Evolutionary conservation across 1,140 invertebrate genomes (phyloP).

Genomic region (Ceratosolen solmsi): DNA sequence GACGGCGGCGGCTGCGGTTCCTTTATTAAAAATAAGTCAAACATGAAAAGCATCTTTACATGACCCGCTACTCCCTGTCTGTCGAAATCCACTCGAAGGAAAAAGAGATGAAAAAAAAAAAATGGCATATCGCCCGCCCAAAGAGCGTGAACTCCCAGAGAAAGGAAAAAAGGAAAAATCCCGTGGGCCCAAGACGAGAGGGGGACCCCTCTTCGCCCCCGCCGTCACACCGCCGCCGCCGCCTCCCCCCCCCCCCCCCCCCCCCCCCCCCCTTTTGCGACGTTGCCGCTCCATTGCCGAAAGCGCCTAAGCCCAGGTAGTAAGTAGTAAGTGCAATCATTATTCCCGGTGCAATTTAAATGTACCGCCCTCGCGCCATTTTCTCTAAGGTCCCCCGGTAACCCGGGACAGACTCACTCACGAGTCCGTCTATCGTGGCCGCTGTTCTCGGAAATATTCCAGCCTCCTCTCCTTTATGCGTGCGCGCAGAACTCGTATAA

Average conservation of each 20-base stretch:
- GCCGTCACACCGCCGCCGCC: too few species aligned
- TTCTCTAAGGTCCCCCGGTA: background rate
- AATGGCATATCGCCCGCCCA: too few species aligned
- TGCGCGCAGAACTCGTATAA: background rate
- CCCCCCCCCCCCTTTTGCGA: background rate
- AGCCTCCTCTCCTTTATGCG: background rate
- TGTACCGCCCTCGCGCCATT: constrained; percentile 22
- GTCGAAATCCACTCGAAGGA: too few species aligned
- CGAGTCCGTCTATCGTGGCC: too few species aligned
- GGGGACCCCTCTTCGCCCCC: too few species aligned
- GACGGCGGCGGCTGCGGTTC: too few species aligned
- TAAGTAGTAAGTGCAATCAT: background rate
- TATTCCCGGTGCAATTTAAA: background rate
- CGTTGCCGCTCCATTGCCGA: background rate
- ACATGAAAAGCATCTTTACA: too few species aligned
- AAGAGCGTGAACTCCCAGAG: too few species aligned
- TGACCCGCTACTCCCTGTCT: too few species aligned
- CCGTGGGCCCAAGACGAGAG: background rate
- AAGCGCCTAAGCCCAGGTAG: background rate
- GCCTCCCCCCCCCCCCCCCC: too few species aligned
- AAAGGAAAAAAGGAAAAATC: background rate
- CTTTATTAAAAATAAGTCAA: too few species aligned
- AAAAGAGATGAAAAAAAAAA: background rate
- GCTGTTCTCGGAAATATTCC: background rate
- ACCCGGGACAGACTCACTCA: background rate